Evolutionary conservation across 2,888 invertebrate genomes (phyloP), one percentile per base, ranked within the genome.

Genomic region (Acanthacorydalis orientalis): DNA sequence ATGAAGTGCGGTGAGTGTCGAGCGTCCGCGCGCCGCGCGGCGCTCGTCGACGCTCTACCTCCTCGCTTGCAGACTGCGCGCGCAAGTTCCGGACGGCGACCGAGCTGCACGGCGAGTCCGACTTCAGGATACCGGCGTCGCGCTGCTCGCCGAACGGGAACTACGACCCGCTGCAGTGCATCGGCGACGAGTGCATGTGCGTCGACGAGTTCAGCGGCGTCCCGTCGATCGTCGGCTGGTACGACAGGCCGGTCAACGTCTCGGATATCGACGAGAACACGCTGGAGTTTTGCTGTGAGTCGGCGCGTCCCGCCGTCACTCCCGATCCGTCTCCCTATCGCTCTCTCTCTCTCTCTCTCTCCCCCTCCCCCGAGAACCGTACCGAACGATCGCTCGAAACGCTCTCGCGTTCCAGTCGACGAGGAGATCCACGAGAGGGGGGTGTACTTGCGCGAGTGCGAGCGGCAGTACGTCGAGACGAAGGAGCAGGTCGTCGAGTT

Each of bases 101-200:
- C 23, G 60, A 64, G 2, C 55, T 64, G 10, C 62, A 77, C 35
- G 58, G 12, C 12, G 34, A 35, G n/a, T n/a, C 14, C n/a, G 37
- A 37, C 10, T 12, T 12, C 12, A n/a, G 10, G 7, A 9, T 37
- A 6, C 52, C 63, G 1, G 65, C 68, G 1, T 71, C 77, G 2
- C 69, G 80, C 4, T 85, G 84, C 57, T 65, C 74, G 0, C 59
- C 73, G 0, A 75, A 79, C 54, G 84, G 84, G 0, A 75, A 76
- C 55, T 83, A 74, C 61, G 77, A 81, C 60, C 68, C 73, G 1
- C 59, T 83, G 8, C 83, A 83, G 55, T 83, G 83, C 55, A 62
- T 77, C 3, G 69, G 69, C 31, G 60, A 53, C 6, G 47, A 58
- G 23, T 82, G 83, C 56, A 68, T 74, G 50, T 84, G 83, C 56